phyloP scores from a whole-genome alignment of 2,888 invertebrate genomes.

The Eucera pruinosa region DNA sequence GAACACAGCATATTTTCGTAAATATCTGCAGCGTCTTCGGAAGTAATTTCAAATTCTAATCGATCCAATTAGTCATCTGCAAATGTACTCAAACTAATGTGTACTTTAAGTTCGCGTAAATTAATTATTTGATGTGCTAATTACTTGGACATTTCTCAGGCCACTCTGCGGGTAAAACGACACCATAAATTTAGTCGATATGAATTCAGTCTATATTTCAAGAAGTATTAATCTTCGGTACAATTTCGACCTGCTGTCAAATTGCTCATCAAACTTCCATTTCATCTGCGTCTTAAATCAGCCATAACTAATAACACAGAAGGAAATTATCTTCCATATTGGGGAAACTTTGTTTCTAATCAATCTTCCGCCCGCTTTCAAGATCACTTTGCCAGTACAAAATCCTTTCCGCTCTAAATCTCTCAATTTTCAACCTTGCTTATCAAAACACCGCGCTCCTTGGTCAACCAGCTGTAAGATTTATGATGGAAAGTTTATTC shows the following conservation, averaged over 20 bases:
- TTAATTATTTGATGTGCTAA: not conserved
- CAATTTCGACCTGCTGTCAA: slow-evolving; percentile 1
- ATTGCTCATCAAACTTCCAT: not conserved
- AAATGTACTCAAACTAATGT: too few relatives aligned
- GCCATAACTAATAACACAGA: slow-evolving; percentile 18
- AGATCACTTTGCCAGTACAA: slow-evolving; percentile 1
- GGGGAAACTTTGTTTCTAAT: slow-evolving; percentile 8
- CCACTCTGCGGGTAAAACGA: too few relatives aligned
- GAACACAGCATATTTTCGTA: too few relatives aligned
- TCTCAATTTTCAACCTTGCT: not conserved
- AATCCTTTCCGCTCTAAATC: slow-evolving; percentile 11
- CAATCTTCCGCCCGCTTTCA: not conserved
- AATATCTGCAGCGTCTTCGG: too few relatives aligned
- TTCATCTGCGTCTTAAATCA: not conserved
- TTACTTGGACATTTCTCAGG: not conserved
- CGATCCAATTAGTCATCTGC: too few relatives aligned
- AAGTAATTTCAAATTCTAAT: too few relatives aligned
- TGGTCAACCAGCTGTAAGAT: slow-evolving; percentile 8
- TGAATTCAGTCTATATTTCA: slow-evolving; percentile 1
- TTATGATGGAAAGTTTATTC: slow-evolving; percentile 14
- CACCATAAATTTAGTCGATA: not conserved
- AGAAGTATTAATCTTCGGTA: not conserved
- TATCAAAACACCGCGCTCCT: slow-evolving; percentile 2
- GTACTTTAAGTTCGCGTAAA: not conserved
- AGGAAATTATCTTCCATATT: slow-evolving; percentile 12